Evolutionary conservation across 2,797 vertebrate genomes (phyloP), one percentile per base, ranked within the genome.

Genomic region (Acrossocheilus fasciatus): DNA sequence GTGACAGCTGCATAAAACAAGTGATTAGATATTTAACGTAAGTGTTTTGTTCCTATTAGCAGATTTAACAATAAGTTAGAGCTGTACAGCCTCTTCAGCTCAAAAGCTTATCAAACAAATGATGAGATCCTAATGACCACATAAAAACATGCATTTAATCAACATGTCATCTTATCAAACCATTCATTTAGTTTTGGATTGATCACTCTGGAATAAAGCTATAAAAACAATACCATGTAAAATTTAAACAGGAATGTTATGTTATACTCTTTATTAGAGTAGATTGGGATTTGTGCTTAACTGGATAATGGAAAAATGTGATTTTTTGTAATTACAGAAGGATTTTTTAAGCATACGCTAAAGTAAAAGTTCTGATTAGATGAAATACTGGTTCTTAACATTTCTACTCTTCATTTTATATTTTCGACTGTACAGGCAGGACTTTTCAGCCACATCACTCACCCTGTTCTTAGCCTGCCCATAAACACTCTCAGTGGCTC

Each of bases 381-480:
- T 45, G 11, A 43, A 72, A 11, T 15, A 34, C 17, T n/a, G 34
- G 8, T 34, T 75, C 26, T 75, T 75, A 26, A 34, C 30, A 62
- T 30, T 79, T 45, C 39, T 62, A 77, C 50, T 54, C 41, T 76
- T 34, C 4, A 76, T 76, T 34, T 15, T 78, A 41, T 26, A 59
- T 41, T 17, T 6, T 52, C 4, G 17, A 14, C 30, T 36, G 0
- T 50, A 30, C 18, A 50, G n/a, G 72, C 72, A 30, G n/a, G 8
- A 30, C 72, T 20, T 4, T 75, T 52, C 20, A 69, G 2, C 12
- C 36, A 41, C 50, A 83, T 43, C 81, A 90, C 94, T 87, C 96
- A 99, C 98, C 95, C 94, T 96, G 89, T 92, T 93, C 93, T 98
- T 98, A 89, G 54, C 87, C 72, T 89, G 89, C 86, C 96, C 97